A percentile compares a stretch with the other conserved stretches of the same genome.
Evolutionary conservation across 1,140 invertebrate species (phyloP).

Genomic region (Microplitis demolitor): DNA sequence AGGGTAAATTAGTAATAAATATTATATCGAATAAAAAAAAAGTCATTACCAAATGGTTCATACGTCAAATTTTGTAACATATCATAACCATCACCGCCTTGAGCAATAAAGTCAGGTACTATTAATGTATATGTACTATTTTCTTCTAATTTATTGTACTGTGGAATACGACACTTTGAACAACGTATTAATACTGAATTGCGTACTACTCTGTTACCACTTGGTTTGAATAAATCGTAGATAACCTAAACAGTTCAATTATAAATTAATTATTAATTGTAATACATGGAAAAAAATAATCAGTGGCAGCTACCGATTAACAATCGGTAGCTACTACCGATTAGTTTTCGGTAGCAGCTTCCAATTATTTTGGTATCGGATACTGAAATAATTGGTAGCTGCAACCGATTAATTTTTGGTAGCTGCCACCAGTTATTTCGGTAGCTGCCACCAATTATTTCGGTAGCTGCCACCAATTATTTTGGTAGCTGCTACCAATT

Average conservation of each 20-base stretch:
- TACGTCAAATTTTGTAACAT: constrained; percentile 44
- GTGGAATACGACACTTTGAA: constrained; percentile 59
- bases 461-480: too few species aligned
- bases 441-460: too few species aligned
- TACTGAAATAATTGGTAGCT: too few species aligned
- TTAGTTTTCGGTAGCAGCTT: too few species aligned
- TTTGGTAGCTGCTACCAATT: too few species aligned
- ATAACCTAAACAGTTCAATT: constrained; percentile 46
- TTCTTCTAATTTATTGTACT: constrained; percentile 46
- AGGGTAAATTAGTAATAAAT: too few species aligned
- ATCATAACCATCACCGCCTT: constrained; percentile 63
- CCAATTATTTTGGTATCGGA: too few species aligned
- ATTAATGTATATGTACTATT: constrained; percentile 59
- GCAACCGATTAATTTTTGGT: too few species aligned
- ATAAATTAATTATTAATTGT: not conserved
- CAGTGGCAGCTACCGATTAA: too few species aligned
- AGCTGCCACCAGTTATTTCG: too few species aligned
- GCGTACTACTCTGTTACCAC: constrained; percentile 58
- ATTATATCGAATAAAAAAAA: not conserved
- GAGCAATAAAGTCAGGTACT: constrained; percentile 58
- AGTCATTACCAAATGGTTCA: constrained; percentile 22
- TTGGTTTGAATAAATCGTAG: constrained; percentile 63
- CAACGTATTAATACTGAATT: constrained; percentile 58
- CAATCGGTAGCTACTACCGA: too few species aligned
- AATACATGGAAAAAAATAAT: too few species aligned